Conservation (phyloP, 2,888 invertebrate species). For the Andrena bucephala region DNA sequence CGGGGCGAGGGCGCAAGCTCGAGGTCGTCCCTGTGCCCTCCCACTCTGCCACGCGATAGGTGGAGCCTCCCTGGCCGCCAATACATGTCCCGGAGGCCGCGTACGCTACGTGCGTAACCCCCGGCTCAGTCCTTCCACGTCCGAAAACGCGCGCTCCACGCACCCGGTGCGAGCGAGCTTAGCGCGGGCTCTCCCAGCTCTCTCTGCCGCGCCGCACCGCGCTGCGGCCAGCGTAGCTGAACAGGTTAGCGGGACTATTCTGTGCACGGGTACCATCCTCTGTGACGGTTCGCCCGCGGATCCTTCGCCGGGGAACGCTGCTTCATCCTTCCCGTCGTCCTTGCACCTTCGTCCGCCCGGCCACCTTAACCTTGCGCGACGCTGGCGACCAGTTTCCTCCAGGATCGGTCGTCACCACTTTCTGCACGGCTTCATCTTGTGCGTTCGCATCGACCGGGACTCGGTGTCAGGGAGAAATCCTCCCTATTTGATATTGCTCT, state of each 20-base stretch:
- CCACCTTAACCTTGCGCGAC: background rate
- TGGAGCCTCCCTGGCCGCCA: constrained; percentile 82
- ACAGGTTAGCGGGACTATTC: constrained; percentile 43
- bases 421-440: background rate
- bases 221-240: constrained; percentile 43
- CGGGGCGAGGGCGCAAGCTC: constrained; percentile 79
- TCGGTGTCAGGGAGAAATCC: background rate
- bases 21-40: constrained; percentile 76
- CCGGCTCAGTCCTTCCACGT: constrained; percentile 81
- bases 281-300: background rate
- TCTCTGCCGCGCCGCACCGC: constrained; percentile 62
- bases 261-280: background rate
- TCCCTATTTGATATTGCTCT: background rate
- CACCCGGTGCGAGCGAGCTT: constrained; percentile 76
- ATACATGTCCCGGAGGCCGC: constrained; percentile 78
- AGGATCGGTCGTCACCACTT: too few relatives aligned
- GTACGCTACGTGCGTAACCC: constrained; percentile 64
- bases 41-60: constrained; percentile 79
- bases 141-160: constrained; percentile 81
- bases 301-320: background rate
- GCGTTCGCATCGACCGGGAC: background rate
- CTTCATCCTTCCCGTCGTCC: background rate
- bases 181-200: constrained; percentile 68
- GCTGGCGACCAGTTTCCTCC: background rate
- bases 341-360: background rate